Percentiles rank a stretch among this genome's conserved stretches.
phyloP scores from a whole-genome alignment of 2,113 vertebrate genomes.

The Talpa occidentalis region DNA sequence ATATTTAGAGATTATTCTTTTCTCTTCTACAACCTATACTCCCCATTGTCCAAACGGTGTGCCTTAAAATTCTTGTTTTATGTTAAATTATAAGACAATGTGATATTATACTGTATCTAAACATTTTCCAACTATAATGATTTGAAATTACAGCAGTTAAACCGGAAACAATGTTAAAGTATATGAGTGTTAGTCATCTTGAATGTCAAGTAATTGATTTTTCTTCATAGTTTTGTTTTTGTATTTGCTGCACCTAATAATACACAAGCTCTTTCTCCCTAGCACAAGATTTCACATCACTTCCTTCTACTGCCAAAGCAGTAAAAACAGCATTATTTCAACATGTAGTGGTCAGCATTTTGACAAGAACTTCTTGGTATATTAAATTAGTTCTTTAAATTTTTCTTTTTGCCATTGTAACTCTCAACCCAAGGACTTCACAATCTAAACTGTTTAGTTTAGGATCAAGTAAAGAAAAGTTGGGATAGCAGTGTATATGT shows the following conservation, averaged over 20 bases:
- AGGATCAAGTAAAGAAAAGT: neutral
- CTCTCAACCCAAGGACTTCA: neutral
- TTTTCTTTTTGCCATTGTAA: neutral
- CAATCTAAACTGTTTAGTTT: neutral
- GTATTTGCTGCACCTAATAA: neutral
- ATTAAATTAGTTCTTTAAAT: neutral
- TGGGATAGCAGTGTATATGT: neutral
- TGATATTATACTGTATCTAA: neutral
- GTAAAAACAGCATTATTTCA: neutral
- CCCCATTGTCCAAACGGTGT: neutral
- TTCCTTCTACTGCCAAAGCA: conserved; percentile 8
- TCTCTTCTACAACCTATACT: neutral
- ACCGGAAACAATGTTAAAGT: neutral
- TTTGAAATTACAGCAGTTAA: conserved; percentile 28
- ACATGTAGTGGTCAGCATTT: neutral
- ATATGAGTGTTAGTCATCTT: neutral
- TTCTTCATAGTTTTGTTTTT: neutral
- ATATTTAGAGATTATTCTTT: neutral
- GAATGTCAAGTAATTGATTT: neutral
- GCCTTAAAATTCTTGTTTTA: neutral
- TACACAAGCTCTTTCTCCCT: neutral
- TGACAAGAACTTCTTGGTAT: neutral
- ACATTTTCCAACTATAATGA: conserved; percentile 34
- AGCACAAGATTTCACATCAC: neutral
- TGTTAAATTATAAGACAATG: neutral